Evolutionary conservation across 2,113 vertebrate genomes (phyloP), one percentile per base, ranked within the genome.

Genomic region (Paramormyrops kingsleyae): DNA sequence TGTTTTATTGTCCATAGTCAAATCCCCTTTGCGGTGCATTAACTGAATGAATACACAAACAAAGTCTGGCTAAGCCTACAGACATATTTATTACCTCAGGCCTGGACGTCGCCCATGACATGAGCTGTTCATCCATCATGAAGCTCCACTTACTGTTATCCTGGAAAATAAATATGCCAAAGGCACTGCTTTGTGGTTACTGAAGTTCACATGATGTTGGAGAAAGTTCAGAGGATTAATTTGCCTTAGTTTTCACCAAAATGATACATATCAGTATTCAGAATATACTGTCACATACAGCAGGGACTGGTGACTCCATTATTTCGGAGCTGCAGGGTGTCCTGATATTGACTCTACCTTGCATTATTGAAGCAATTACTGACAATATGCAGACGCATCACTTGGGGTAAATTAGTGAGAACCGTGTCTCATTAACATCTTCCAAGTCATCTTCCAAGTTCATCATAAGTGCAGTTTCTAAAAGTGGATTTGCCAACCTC

Each of bases 111-210:
- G 96, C 96, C 96, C 96, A 97, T 0, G 95, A 94, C 96, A 97
- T 97, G 90, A 97, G 93, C 91, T 97, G 96, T 90, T 97, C 96
- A 91, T 97, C 96, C 96, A 97, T 97, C 91, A 94, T 94, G 91
- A 95, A 96, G 91, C 94, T 97, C 96, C 96, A 97, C 92, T 96
- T 96, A 91, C 94, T 96, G 83, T 97, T 97, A 91, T 97, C 96
- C 96, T 97, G 84, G 4, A 93, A 93, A 88, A 91, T n/a, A 90
- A 24, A 91, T 4, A 42, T 10, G 62, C 24, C 39, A 56, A 6
- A 42, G 15, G 27, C 10, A 10, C 27, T 46, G 77, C 21, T 62
- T 46, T 47, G 1, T 24, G 27, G 13, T 19, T 49, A 27, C 21
- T 44, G 85, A 50, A 87, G 80, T 44, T 66, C 83, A 70, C 44